These are phyloP conservation scores for Microctonus aethiopoides DNA, from an alignment of 2,888 invertebrate genomes.

Conservation along the genomic window DNA sequence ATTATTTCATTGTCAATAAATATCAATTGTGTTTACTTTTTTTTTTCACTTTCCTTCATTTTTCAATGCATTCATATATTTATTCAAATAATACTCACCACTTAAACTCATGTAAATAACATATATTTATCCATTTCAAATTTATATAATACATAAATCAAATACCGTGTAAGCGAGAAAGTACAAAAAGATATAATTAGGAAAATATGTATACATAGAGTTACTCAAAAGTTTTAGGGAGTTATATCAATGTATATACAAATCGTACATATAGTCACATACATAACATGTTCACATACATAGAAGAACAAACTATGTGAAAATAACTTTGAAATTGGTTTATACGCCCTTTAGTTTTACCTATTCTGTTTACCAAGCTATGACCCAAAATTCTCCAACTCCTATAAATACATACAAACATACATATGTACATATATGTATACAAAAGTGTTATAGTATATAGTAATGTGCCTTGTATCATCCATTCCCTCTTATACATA, in stretches of 20 bases:
- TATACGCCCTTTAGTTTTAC: constrained; percentile 46
- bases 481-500: constrained; percentile 13
- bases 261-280: not conserved
- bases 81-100: too few species aligned
- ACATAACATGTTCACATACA: constrained; percentile 10
- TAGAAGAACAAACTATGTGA: constrained; percentile 9
- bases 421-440: too few species aligned
- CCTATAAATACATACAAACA: too few species aligned
- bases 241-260: not conserved
- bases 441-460: constrained; percentile 6
- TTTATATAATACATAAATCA: not conserved
- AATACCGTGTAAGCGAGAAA: not conserved
- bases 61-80: too few species aligned
- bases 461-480: not conserved
- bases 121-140: too few species aligned
- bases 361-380: constrained; percentile 45
- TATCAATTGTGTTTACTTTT: too few species aligned
- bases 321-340: constrained; percentile 47
- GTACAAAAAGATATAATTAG: not conserved
- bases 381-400: constrained; percentile 43
- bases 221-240: not conserved
- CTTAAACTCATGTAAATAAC: too few species aligned
- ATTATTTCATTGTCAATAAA: too few species aligned
- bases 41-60: too few species aligned
- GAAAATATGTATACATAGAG: not conserved